Conservation (phyloP, 2,797 vertebrate genomes). For the Amblyopsis hoosieri region DNA sequence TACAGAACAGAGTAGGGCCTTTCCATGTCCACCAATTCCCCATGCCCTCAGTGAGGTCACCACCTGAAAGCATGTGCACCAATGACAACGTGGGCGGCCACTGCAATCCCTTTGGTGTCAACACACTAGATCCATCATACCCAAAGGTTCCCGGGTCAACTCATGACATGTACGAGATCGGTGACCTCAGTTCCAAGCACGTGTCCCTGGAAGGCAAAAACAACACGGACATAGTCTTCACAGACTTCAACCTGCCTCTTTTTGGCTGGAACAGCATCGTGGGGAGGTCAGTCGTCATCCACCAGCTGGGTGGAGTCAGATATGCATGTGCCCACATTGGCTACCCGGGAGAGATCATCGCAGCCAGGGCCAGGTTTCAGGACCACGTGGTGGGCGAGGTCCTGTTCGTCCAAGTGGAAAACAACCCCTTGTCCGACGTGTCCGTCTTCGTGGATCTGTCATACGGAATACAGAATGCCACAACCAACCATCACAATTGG, state of each 20-base stretch:
- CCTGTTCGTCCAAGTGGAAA: conserved; percentile 73
- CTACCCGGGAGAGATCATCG: conserved; percentile 70
- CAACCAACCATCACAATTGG: conserved; percentile 79
- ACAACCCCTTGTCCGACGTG: conserved; percentile 77
- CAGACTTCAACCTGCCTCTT: conserved; percentile 80
- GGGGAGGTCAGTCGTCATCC: conserved; percentile 81
- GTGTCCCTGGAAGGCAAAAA: conserved; percentile 50
- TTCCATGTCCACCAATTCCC: conserved; percentile 82
- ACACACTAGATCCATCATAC: conserved; percentile 51
- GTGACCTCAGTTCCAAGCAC: conserved; percentile 80
- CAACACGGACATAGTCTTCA: conserved; percentile 33
- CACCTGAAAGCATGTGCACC: conserved; percentile 60
- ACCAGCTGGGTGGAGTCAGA: conserved; percentile 46
- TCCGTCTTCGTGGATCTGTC: conserved; percentile 77
- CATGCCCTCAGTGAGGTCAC: conserved; percentile 56
- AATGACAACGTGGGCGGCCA: conserved; percentile 78
- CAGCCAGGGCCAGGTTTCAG: conserved; percentile 70
- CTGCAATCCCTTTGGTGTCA: conserved; percentile 77
- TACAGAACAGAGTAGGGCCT: conserved; percentile 50
- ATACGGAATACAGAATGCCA: conserved; percentile 49
- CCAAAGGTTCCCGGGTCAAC: conserved; percentile 65
- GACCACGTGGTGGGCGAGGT: conserved; percentile 73
- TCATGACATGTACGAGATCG: conserved; percentile 77
- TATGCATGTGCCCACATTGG: conserved; percentile 75
- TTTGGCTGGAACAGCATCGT: conserved; percentile 83